Evolutionary conservation across 2,797 vertebrate species (phyloP).

Genomic region (Lagorchestes hirsutus): DNA sequence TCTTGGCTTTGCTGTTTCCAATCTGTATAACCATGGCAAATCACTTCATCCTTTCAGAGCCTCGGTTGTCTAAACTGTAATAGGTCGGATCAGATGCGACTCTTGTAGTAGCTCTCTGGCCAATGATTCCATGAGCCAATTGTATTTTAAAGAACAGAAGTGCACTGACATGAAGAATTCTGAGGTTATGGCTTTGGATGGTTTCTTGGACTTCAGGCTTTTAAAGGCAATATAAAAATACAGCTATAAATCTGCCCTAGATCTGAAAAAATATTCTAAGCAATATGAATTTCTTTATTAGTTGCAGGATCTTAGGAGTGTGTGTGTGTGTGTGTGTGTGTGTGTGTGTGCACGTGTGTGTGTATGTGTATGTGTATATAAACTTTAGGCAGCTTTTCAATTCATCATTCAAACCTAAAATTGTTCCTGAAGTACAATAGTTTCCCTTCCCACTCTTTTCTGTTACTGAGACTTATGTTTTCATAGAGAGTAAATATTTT

Average conservation of each 20-base stretch:
- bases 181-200: neutral
- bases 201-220: neutral
- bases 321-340: neutral
- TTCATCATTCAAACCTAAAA: neutral
- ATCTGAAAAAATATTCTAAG: neutral
- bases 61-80: neutral
- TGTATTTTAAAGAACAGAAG: neutral
- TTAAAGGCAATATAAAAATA: neutral
- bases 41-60: neutral
- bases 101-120: neutral
- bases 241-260: neutral
- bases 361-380: neutral
- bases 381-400: neutral
- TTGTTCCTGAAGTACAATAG: neutral
- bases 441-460: neutral
- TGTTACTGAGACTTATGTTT: neutral
- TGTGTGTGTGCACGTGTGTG: no score
- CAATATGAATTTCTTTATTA: neutral
- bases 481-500: neutral
- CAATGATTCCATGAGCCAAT: neutral
- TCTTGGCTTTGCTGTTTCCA: neutral
- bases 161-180: neutral
- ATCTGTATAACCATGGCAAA: neutral
- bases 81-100: neutral
- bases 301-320: neutral